Conservation (phyloP, 2,797 vertebrate species). For the Dendrocincla tyrannina region DNA sequence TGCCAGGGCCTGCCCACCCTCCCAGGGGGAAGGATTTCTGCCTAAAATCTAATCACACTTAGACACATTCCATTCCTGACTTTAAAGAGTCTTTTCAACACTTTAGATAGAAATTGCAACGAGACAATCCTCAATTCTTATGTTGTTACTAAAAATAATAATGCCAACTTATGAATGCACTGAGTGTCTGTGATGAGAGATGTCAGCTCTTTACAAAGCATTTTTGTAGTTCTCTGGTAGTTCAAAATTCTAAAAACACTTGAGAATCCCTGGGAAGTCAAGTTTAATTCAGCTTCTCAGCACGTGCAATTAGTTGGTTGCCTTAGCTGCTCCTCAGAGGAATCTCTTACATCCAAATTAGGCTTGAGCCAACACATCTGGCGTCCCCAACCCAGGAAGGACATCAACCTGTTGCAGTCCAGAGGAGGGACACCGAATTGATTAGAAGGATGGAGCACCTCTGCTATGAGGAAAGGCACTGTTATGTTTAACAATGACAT, state of each 20-base stretch:
- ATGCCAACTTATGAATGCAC: too few species aligned
- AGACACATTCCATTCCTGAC: background rate
- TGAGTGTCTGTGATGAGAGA: background rate
- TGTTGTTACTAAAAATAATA: background rate
- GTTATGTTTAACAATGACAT: background rate
- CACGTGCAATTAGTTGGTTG: background rate
- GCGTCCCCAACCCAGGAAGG: background rate
- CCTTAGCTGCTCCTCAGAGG: background rate
- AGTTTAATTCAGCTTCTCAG: background rate
- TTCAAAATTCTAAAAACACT: background rate
- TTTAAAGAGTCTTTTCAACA: background rate
- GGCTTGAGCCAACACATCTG: background rate
- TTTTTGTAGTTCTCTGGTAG: background rate
- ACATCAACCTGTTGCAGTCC: background rate
- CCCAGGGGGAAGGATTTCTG: background rate
- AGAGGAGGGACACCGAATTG: background rate
- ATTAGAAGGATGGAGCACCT: background rate
- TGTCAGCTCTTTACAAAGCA: background rate
- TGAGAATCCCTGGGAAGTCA: background rate
- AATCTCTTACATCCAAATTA: background rate
- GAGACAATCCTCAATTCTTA: background rate
- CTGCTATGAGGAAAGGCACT: background rate
- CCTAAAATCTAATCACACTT: background rate
- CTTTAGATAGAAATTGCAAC: background rate
- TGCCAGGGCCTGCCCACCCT: background rate